These are phyloP conservation scores for Sebastes flavidus DNA, from an alignment of 2,797 vertebrate genomes.

Conservation along the genomic window DNA sequence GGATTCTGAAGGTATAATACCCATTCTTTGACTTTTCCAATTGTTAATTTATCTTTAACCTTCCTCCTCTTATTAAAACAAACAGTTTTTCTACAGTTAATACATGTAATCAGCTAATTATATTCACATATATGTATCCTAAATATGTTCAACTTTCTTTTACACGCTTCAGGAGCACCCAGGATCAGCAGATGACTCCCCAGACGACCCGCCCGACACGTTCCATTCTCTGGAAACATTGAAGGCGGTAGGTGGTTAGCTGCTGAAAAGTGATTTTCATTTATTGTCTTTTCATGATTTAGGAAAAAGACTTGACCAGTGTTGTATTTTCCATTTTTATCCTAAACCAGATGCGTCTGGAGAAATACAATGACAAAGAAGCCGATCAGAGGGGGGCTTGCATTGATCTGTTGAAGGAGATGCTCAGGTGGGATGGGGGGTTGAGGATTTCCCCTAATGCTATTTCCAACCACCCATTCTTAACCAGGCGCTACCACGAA, in stretches of 20 bases:
- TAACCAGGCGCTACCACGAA: background rate
- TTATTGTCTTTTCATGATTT: background rate
- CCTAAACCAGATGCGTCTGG: background rate
- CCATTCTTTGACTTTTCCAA: background rate
- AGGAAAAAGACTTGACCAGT: background rate
- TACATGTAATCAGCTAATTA: background rate
- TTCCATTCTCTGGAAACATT: background rate
- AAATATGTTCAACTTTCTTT: no score
- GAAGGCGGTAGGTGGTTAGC: background rate
- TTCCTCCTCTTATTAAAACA: no score
- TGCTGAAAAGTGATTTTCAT: background rate
- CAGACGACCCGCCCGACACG: background rate
- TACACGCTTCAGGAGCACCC: no score
- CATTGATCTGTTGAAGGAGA: background rate
- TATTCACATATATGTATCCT: background rate
- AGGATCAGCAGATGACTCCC: background rate
- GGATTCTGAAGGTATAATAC: background rate
- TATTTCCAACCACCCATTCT: conserved; percentile 1
- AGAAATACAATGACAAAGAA: background rate
- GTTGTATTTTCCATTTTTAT: background rate
- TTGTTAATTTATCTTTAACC: background rate
- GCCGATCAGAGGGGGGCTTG: background rate
- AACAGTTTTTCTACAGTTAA: background rate
- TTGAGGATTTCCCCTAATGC: background rate
- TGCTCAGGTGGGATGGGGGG: background rate